Evolutionary conservation across 2,888 invertebrate genomes (phyloP), one percentile per base, ranked within the genome.

Genomic region (Euphydryas editha): DNA sequence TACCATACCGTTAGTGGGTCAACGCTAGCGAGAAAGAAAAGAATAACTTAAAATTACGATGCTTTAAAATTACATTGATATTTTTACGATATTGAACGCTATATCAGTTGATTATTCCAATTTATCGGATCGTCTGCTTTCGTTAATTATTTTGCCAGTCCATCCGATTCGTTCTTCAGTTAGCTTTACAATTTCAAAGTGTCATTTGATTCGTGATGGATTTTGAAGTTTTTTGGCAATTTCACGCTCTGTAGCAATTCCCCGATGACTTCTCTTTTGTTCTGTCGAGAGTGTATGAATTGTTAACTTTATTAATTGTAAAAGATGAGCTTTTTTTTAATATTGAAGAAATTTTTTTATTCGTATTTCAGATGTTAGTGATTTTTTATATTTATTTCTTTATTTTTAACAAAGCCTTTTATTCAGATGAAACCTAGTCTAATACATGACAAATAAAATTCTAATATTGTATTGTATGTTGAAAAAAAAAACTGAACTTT

Each of bases 181-280:
- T 86, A 85, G 87, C 85, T 90, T 88, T 88, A 87, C 90, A 90
- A 87, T 90, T 90, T 85, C 84, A 87, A 88, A 90, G 88, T 90
- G 90, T 90, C 90, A 88, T 90, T 90, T 90, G 90, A 88, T 85
- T 88, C 87, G 90, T 89, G 90, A 90, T 90, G 90, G 88, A 87
- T 88, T 88, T 85, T 82, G 82, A 85, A 85, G 67, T 64, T 85
- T 90, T 90, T 90, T 89, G 87, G 80, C 89, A 89, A 90, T 90
- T 90, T 90, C 90, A 90, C 88, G 90, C 84, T 85, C 80, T 81
- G 78, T 78, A 80, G 83, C 80, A 69, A 82, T 77, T 81, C 83
- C 54, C 84, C 75, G 73, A 81, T 85, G 86, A 83, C 82, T 83
- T 83, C 81, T 76, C 82, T 84, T 78, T 78, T 88, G 82, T 88